These are phyloP conservation scores for Bombylius major DNA, from an alignment of 2,888 invertebrate species.

Conservation along the genomic window DNA sequence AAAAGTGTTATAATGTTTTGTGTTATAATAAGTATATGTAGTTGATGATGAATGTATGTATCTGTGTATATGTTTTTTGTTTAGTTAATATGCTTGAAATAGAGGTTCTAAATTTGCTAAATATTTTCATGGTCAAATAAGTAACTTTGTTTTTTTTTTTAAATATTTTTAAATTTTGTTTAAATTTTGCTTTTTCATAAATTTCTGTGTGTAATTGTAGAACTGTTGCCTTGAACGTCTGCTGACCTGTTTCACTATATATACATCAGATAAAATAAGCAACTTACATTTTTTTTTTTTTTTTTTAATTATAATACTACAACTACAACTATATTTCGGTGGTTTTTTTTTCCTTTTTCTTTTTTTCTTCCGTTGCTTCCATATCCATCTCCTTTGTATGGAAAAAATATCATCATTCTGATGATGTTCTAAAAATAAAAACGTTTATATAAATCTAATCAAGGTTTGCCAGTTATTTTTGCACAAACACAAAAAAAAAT, in stretches of 20 bases:
- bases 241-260: conserved; percentile 6
- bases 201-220: not conserved
- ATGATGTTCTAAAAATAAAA: too few species aligned
- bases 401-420: too few species aligned
- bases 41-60: too few species aligned
- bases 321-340: too few species aligned
- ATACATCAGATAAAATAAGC: not conserved
- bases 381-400: too few species aligned
- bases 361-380: too few species aligned
- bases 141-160: not conserved
- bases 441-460: not conserved
- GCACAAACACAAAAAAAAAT: not conserved
- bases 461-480: not conserved
- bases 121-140: not conserved
- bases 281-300: too few species aligned
- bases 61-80: too few species aligned
- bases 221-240: conserved; percentile 8
- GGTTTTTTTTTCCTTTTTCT: too few species aligned
- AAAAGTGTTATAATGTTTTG: too few species aligned
- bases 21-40: too few species aligned
- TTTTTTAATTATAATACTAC: too few species aligned
- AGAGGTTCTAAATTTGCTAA: not conserved
- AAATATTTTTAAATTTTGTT: not conserved
- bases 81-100: not conserved
- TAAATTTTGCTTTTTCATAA: not conserved